These are phyloP conservation scores for Mystacornis crossleyi DNA, from an alignment of 2,113 vertebrate species.

Conservation along the genomic window DNA sequence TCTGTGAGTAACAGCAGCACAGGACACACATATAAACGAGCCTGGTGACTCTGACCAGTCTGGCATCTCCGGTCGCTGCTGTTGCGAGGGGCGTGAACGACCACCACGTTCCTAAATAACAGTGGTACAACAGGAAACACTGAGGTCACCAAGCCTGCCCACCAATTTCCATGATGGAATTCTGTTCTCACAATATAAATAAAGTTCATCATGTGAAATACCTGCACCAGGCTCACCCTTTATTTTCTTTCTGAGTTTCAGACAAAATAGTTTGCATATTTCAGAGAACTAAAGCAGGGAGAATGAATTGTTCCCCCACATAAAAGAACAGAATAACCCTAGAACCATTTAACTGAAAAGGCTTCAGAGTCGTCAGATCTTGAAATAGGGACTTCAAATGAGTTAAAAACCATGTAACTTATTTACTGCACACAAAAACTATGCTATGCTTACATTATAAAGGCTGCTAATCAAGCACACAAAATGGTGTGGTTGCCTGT, in stretches of 20 bases:
- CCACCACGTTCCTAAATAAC: not conserved
- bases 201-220: not conserved
- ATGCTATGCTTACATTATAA: conserved; percentile 9
- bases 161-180: not conserved
- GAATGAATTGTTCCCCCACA: not conserved
- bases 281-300: not conserved
- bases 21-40: not conserved
- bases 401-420: conserved; percentile 43
- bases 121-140: not conserved
- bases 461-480: conserved; percentile 45
- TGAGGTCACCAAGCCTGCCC: not conserved
- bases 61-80: not conserved
- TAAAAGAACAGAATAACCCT: not conserved
- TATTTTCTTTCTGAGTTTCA: not conserved
- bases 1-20: not conserved
- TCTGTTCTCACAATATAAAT: not conserved
- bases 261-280: not conserved
- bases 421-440: conserved; percentile 40
- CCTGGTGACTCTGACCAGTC: not conserved
- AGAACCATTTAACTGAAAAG: not conserved
- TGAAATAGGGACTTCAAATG: conserved; percentile 20
- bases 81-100: not conserved
- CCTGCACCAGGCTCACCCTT: not conserved
- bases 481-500: conserved; percentile 31
- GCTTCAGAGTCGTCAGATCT: conserved; percentile 9